Conservation (phyloP, 2,113 vertebrate genomes). For the Hystrix cristata region DNA sequence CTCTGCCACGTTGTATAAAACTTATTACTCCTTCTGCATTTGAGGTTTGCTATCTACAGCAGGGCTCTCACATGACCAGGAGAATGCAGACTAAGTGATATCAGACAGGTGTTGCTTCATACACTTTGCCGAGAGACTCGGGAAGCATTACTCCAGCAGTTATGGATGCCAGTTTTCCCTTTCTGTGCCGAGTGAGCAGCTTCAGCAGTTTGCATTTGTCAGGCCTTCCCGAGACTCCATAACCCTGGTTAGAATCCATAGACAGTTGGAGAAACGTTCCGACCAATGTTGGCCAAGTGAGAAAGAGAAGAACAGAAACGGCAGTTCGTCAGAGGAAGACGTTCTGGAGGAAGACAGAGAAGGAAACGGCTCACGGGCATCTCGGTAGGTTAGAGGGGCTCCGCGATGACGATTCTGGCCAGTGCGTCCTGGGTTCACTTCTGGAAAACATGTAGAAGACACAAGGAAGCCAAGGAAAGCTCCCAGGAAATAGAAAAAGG, state of each 20-base stretch:
- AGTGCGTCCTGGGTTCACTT: not conserved
- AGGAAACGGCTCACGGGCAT: rapidly evolving
- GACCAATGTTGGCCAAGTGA: not conserved
- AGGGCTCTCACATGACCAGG: not conserved
- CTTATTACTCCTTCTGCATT: not conserved
- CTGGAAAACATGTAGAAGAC: not conserved
- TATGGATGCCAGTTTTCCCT: not conserved
- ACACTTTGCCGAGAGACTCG: not conserved
- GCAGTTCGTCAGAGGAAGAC: not conserved
- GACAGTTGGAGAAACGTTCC: not conserved
- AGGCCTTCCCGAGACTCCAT: not conserved
- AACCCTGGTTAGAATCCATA: not conserved
- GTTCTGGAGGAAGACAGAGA: not conserved
- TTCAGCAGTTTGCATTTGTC: rapidly evolving
- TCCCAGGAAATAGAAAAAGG: not conserved
- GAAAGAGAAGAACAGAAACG: not conserved
- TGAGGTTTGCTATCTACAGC: not conserved
- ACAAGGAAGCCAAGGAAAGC: too few relatives aligned
- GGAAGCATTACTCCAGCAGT: not conserved
- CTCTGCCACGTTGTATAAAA: not conserved
- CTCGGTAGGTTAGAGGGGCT: not conserved
- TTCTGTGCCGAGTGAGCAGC: not conserved
- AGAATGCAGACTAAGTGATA: not conserved
- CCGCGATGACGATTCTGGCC: not conserved
- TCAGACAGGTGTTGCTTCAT: not conserved